Evolutionary conservation across 2,113 vertebrate genomes (phyloP).

Genomic region (Uria lomvia): DNA sequence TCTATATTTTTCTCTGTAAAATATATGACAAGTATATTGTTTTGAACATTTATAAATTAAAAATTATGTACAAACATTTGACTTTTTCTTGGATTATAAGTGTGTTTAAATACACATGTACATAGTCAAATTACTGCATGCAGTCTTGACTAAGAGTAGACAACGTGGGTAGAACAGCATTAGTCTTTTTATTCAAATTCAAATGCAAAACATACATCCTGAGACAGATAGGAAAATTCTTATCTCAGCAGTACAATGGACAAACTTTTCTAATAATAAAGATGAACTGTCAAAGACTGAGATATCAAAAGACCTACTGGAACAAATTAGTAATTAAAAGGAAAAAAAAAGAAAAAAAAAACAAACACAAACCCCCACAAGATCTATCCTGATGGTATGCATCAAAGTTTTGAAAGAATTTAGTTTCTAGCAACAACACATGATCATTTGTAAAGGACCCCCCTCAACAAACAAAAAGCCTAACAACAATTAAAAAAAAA

Average conservation of each 20-base stretch:
- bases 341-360: no score
- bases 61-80: neutral
- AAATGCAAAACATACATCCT: neutral
- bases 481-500: neutral
- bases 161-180: neutral
- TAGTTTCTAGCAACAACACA: neutral
- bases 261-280: neutral
- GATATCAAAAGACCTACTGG: neutral
- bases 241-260: neutral
- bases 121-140: neutral
- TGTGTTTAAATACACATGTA: neutral
- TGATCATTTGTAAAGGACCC: neutral
- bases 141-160: neutral
- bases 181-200: neutral
- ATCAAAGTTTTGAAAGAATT: neutral
- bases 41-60: neutral
- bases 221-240: neutral
- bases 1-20: neutral
- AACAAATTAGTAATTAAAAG: neutral
- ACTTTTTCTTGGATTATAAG: neutral
- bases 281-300: neutral
- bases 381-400: neutral
- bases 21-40: neutral
- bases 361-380: neutral
- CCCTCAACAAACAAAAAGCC: neutral